Percentiles rank a stretch among this genome's conserved stretches.
Evolutionary conservation across 2,888 invertebrate genomes (phyloP).

Genomic region (Octodonta nipae): DNA sequence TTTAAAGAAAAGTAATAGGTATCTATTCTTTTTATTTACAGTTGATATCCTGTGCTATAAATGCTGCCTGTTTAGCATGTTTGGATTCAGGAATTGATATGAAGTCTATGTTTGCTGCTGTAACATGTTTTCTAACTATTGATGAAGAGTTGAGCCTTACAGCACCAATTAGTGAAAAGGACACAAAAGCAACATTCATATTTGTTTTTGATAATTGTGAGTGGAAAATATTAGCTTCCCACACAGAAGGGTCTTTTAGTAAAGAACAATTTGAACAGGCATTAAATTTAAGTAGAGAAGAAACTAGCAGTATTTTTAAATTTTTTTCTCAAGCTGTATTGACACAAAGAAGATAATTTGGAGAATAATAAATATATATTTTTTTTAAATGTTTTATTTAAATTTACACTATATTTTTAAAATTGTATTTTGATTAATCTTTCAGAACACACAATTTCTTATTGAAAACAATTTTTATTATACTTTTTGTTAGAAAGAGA

Average conservation of each 20-base stretch:
- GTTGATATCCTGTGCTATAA: conserved; percentile 69
- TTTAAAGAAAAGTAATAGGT: too few species aligned
- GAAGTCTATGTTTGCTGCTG: conserved; percentile 68
- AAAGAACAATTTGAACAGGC: conserved; percentile 54
- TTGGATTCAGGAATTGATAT: conserved; percentile 73
- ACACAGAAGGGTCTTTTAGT: conserved; percentile 57
- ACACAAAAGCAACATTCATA: conserved; percentile 49
- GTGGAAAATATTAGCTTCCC: conserved; percentile 45
- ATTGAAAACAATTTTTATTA: too few species aligned
- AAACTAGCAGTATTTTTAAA: conserved; percentile 54
- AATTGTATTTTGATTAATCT: too few species aligned
- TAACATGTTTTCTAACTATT: conserved; percentile 56
- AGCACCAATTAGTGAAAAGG: conserved; percentile 32
- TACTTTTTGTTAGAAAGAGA: too few species aligned
- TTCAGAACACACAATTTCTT: too few species aligned
- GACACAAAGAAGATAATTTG: too few species aligned
- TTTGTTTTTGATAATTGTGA: conserved; percentile 61
- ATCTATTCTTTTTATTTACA: conserved; percentile 29
- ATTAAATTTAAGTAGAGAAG: conserved; percentile 48
- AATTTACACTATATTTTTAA: too few species aligned
- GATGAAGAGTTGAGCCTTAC: conserved; percentile 38
- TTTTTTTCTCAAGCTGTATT: too few species aligned
- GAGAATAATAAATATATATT: too few species aligned
- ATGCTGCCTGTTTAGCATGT: conserved; percentile 69
- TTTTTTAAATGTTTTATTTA: too few species aligned